Evolutionary conservation across 2,888 invertebrate genomes (phyloP).

Genomic region (Cybosia mesomella): DNA sequence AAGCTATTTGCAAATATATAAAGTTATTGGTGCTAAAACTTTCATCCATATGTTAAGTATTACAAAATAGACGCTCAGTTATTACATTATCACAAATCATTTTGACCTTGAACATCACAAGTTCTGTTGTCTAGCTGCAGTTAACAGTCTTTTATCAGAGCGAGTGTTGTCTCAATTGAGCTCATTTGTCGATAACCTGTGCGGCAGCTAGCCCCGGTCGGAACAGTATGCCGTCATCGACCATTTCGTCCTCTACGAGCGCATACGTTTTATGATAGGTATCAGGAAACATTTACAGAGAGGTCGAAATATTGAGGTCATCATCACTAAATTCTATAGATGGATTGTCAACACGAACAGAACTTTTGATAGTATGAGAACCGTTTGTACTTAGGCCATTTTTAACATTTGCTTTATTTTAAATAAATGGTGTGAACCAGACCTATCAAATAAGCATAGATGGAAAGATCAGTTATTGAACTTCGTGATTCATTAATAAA

Average conservation of each 20-base stretch:
- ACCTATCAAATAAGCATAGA: no score
- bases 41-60: slow-evolving; percentile 6
- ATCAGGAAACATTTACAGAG: slow-evolving; percentile 59
- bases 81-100: slow-evolving; percentile 41
- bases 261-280: slow-evolving; percentile 48
- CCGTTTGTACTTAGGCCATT: no score
- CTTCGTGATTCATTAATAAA: no score
- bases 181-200: slow-evolving; percentile 72
- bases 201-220: slow-evolving; percentile 40
- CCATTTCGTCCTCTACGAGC: slow-evolving; percentile 55
- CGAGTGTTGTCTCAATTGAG: slow-evolving; percentile 71
- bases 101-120: slow-evolving; percentile 53
- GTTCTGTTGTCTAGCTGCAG: slow-evolving; percentile 45
- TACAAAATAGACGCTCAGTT: slow-evolving; percentile 7
- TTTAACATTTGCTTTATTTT: no score
- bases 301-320: slow-evolving; percentile 54
- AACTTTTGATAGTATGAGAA: slow-evolving; percentile 22
- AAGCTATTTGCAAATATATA: not conserved
- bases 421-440: no score
- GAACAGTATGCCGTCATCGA: slow-evolving; percentile 68
- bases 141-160: slow-evolving; percentile 60
- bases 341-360: slow-evolving; percentile 25
- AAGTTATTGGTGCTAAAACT: not conserved
- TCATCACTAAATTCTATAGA: slow-evolving; percentile 24
- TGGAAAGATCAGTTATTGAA: no score